Evolutionary conservation across 2,888 invertebrate genomes (phyloP).

Genomic region (Himalopsyche tibetana): DNA sequence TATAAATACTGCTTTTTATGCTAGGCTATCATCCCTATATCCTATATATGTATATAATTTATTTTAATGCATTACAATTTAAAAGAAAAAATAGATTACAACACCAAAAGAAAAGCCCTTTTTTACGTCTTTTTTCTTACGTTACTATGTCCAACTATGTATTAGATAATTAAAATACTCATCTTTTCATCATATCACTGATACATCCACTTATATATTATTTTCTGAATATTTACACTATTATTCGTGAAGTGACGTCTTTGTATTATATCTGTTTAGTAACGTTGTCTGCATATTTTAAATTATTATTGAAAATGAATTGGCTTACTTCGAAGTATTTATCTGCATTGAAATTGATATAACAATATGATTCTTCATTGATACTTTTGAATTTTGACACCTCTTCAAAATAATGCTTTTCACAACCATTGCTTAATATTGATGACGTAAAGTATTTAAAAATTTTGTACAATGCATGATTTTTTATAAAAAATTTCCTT

Average conservation of each 20-base stretch:
- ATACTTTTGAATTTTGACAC: slow-evolving; percentile 13
- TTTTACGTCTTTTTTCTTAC: too few relatives aligned
- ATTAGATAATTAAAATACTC: neutral
- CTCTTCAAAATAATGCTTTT: slow-evolving; percentile 33
- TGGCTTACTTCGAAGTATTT: slow-evolving; percentile 33
- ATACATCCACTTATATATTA: neutral
- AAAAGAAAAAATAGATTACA: too few relatives aligned
- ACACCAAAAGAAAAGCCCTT: too few relatives aligned
- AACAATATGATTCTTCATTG: neutral
- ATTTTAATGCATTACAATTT: too few relatives aligned
- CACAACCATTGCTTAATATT: slow-evolving; percentile 9
- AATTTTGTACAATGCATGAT: slow-evolving; percentile 11
- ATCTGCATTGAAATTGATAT: slow-evolving; percentile 21
- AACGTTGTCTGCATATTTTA: slow-evolving; percentile 36
- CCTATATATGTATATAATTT: too few relatives aligned
- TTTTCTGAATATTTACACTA: neutral
- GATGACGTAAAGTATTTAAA: slow-evolving; percentile 10
- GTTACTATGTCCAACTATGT: too few relatives aligned
- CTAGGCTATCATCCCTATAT: too few relatives aligned
- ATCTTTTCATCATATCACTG: neutral
- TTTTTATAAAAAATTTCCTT: neutral
- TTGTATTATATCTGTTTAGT: slow-evolving; percentile 34
- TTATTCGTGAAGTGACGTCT: slow-evolving; percentile 6
- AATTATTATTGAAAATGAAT: slow-evolving; percentile 27
- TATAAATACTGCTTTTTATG: too few relatives aligned